Conservation (phyloP, 2,888 invertebrate species). For the Iphiclides podalirius region DNA sequence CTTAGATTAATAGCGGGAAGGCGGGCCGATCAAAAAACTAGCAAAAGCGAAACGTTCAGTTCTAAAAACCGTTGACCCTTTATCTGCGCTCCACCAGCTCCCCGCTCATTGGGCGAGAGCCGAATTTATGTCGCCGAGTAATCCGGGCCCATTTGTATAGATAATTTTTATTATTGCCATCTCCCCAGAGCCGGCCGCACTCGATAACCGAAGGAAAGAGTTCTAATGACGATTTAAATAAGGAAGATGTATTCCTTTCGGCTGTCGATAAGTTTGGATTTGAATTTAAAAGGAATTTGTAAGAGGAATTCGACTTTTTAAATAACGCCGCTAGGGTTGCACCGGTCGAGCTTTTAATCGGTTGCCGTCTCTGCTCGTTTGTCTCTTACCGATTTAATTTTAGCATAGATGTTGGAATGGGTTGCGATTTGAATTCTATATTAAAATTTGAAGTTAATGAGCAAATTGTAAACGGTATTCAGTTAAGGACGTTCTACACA, state of each 20-base stretch:
- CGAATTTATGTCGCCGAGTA: conserved; percentile 78
- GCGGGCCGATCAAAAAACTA: conserved; percentile 40
- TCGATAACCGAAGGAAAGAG: conserved; percentile 76
- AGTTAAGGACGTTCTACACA: too few relatives aligned
- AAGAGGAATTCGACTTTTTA: conserved; percentile 53
- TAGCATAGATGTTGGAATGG: too few relatives aligned
- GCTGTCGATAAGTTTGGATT: conserved; percentile 69
- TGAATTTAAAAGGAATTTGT: conserved; percentile 63
- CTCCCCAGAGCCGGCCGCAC: conserved; percentile 69
- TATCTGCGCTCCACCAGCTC: conserved; percentile 58
- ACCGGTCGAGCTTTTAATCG: conserved; percentile 22
- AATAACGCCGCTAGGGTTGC: conserved; percentile 51
- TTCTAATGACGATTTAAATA: conserved; percentile 80
- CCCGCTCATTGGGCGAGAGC: conserved; percentile 75
- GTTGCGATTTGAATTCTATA: too few relatives aligned
- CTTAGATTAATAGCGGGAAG: conserved; percentile 24
- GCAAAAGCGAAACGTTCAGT: conserved; percentile 50
- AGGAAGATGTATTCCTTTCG: conserved; percentile 77
- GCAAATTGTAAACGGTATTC: too few relatives aligned
- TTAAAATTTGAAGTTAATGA: too few relatives aligned
- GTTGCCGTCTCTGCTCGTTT: conserved; percentile 19
- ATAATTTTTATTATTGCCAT: conserved; percentile 81
- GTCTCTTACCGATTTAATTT: conserved; percentile 27
- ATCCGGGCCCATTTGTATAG: conserved; percentile 79
- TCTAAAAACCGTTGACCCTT: conserved; percentile 77